Percentiles rank a stretch among this genome's conserved stretches.
Evolutionary conservation across 2,888 invertebrate species (phyloP).

Genomic region (Lithophane ornitopus): DNA sequence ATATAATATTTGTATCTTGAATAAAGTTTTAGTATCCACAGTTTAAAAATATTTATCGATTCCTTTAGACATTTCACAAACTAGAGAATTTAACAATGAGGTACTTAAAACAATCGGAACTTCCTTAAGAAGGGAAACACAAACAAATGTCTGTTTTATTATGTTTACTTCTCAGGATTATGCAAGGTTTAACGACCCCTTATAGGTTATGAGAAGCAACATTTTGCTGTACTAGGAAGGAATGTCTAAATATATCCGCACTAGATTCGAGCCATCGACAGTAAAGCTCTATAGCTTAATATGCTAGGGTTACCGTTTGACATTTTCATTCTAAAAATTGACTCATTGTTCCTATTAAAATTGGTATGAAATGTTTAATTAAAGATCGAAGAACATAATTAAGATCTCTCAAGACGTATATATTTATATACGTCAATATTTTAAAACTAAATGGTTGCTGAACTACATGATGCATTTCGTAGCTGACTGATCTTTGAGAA

Average conservation of each 20-base stretch:
- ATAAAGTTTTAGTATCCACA: background rate
- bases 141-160: slow-evolving; percentile 38
- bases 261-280: slow-evolving; percentile 71
- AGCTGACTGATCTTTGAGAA: too few relatives aligned
- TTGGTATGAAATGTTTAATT: too few relatives aligned
- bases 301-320: slow-evolving; percentile 29
- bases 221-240: slow-evolving; percentile 74
- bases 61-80: too few relatives aligned
- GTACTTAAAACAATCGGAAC: slow-evolving; percentile 14
- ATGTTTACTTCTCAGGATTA: slow-evolving; percentile 58
- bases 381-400: too few relatives aligned
- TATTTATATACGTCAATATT: too few relatives aligned
- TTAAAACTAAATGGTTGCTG: too few relatives aligned
- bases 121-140: background rate
- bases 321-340: background rate
- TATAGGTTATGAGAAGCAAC: slow-evolving; percentile 68
- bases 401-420: too few relatives aligned
- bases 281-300: slow-evolving; percentile 32
- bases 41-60: too few relatives aligned
- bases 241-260: slow-evolving; percentile 76
- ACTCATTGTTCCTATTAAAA: too few relatives aligned
- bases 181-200: slow-evolving; percentile 74
- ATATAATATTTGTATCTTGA: background rate
- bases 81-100: too few relatives aligned
- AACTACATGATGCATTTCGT: too few relatives aligned